Evolutionary conservation across 35 echinoderm and acorn worm species (phyloP).

Genomic region (Apostichopus japonicus): DNA sequence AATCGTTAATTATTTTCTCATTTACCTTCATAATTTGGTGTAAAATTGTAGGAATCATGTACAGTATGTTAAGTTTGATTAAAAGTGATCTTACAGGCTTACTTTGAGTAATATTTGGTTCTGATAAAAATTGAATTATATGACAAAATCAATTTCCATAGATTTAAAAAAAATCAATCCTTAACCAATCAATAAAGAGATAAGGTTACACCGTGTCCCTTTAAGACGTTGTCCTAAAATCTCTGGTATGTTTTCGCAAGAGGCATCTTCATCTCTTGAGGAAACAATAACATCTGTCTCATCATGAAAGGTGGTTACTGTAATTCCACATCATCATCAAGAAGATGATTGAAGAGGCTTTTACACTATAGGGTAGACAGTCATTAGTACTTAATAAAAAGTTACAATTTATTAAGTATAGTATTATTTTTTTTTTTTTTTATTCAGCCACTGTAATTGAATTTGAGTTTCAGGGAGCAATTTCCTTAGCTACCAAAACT

Average conservation of each 20-base stretch:
- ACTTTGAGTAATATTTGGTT: too few species aligned
- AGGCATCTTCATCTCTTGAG: conserved; percentile 32
- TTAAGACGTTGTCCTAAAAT: not conserved
- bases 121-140: too few species aligned
- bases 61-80: too few species aligned
- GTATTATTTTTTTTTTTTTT: not conserved
- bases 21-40: too few species aligned
- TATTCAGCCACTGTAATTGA: not conserved
- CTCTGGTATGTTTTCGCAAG: conserved; percentile 9
- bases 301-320: conserved; percentile 7
- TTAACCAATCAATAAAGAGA: not conserved
- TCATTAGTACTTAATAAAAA: not conserved
- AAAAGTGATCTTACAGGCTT: too few species aligned
- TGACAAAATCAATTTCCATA: too few species aligned
- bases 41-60: too few species aligned
- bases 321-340: conserved; percentile 11
- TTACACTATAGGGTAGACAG: not conserved
- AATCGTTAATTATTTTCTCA: too few species aligned
- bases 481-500: too few species aligned
- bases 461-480: too few species aligned
- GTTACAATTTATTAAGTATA: too few species aligned
- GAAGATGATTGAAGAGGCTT: conserved; percentile 14
- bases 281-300: conserved; percentile 5
- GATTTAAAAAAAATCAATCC: too few species aligned
- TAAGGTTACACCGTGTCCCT: not conserved